Evolutionary conservation across 2,888 invertebrate species (phyloP).

Genomic region (Agonopterix alstromeriana): DNA sequence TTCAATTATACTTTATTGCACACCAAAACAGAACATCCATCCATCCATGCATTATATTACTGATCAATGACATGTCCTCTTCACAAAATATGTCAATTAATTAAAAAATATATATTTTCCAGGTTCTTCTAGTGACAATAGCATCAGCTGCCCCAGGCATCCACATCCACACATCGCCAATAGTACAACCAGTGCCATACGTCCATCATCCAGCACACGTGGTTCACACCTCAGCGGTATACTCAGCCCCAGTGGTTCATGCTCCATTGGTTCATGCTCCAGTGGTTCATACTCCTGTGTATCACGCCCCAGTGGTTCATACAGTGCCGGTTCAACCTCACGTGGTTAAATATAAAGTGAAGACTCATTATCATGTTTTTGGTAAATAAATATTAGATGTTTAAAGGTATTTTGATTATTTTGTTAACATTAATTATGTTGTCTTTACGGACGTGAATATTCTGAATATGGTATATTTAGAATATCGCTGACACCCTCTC

Average conservation of each 20-base stretch:
- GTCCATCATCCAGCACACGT: conserved; percentile 5
- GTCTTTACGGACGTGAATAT: no score
- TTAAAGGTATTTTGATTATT: not conserved
- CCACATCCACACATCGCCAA: conserved; percentile 25
- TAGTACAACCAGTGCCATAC: conserved; percentile 3
- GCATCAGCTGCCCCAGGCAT: conserved; percentile 20
- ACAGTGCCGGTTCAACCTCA: conserved; percentile 15
- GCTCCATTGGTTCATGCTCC: conserved; percentile 11
- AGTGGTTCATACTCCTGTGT: not conserved
- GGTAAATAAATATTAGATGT: conserved; percentile 23
- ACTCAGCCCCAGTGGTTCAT: conserved; percentile 7
- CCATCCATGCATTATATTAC: no score
- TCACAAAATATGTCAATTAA: not conserved
- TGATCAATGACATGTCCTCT: not conserved
- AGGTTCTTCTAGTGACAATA: conserved; percentile 14
- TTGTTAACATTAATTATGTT: no score
- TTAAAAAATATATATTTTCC: conserved; percentile 6
- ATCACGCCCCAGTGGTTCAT: conserved; percentile 17
- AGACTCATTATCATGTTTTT: conserved; percentile 33
- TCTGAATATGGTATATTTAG: no score
- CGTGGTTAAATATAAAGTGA: conserved; percentile 35
- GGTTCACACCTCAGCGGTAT: not conserved
- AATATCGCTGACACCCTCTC: no score
- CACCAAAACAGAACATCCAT: no score
- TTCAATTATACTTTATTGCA: no score